Conservation (phyloP, 2,797 vertebrate genomes). For the Muraenolepis orangiensis region DNA sequence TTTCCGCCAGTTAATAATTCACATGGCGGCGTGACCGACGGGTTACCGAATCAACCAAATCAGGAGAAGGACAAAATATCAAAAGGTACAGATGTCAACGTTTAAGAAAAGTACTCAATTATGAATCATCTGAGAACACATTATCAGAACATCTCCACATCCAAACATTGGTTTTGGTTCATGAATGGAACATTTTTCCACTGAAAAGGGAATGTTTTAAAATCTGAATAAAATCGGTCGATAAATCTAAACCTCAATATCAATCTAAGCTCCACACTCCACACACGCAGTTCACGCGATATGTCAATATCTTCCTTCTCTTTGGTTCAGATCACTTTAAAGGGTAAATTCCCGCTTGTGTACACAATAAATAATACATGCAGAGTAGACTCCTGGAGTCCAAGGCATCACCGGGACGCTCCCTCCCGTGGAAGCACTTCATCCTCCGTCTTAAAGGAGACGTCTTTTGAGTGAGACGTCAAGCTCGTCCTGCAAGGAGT, state of each 20-base stretch:
- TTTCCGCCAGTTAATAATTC: neutral
- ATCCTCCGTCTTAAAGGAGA: conserved; percentile 11
- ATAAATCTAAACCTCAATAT: neutral
- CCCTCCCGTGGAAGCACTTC: too few species aligned
- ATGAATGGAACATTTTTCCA: neutral
- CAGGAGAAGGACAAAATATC: neutral
- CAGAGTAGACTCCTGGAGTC: too few species aligned
- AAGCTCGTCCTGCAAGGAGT: conserved; percentile 80
- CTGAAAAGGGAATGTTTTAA: neutral
- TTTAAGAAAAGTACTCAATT: too few species aligned
- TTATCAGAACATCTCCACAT: neutral
- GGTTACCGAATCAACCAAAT: neutral
- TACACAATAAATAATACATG: neutral
- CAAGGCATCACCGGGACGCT: too few species aligned
- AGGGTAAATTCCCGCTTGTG: neutral
- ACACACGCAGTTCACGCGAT: neutral
- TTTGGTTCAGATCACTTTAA: neutral
- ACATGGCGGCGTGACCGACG: too few species aligned
- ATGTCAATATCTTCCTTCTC: neutral
- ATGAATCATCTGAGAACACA: neutral
- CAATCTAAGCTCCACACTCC: neutral
- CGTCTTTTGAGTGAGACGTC: conserved; percentile 88
- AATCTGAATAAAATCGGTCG: neutral
- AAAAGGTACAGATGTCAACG: too few species aligned
- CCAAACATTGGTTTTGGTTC: neutral